Evolutionary conservation across 2,113 vertebrate genomes (phyloP).

Genomic region (Boleophthalmus pectinirostris): DNA sequence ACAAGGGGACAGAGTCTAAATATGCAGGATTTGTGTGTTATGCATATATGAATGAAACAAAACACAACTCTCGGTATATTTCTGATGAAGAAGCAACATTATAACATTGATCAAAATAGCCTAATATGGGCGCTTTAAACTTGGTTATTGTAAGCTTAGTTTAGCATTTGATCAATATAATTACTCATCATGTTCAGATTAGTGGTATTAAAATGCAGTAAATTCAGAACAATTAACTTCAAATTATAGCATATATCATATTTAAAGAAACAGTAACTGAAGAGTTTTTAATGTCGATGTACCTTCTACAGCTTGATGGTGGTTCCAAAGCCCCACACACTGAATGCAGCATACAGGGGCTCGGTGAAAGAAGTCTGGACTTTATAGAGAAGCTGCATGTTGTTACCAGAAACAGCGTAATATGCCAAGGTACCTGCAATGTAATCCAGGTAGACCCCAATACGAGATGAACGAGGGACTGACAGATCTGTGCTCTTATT

Average conservation of each 20-base stretch:
- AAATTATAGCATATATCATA: not conserved
- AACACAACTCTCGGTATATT: no score
- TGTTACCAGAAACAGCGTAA: constrained; percentile 74
- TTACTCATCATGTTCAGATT: not conserved
- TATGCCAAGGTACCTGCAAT: constrained; percentile 75
- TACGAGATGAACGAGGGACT: constrained; percentile 60
- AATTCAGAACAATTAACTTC: not conserved
- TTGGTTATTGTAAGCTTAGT: not conserved
- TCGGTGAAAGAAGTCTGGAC: constrained; percentile 78
- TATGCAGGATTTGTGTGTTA: no score
- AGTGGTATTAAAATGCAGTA: not conserved
- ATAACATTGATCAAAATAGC: no score
- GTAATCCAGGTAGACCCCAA: constrained; percentile 79
- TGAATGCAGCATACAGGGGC: constrained; percentile 80
- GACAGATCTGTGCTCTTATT: constrained; percentile 74
- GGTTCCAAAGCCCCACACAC: constrained; percentile 80
- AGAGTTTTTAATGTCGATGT: no score
- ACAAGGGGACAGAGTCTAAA: no score
- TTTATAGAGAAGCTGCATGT: constrained; percentile 76
- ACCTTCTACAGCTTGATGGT: constrained; percentile 57
- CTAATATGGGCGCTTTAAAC: no score
- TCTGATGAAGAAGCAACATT: no score
- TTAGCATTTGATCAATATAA: not conserved
- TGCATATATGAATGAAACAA: no score
- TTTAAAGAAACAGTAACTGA: no score